These are phyloP conservation scores for Ericerus pela DNA, from an alignment of 1,140 invertebrate species.

Conservation along the genomic window DNA sequence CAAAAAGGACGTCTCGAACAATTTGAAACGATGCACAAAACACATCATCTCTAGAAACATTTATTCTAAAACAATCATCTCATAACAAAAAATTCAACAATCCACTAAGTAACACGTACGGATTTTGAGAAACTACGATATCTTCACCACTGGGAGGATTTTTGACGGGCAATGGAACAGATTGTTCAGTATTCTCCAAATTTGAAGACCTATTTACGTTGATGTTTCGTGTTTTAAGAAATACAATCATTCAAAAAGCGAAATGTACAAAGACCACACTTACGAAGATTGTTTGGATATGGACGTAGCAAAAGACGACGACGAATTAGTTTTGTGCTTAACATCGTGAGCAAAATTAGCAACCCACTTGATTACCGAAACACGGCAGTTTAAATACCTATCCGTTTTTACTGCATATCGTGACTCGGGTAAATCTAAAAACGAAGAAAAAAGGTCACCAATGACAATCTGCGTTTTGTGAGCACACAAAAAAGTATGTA, in stretches of 20 bases:
- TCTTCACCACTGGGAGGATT: not conserved
- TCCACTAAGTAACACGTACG: not conserved
- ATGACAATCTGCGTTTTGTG: no score
- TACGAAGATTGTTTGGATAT: constrained; percentile 14
- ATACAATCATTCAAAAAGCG: no score
- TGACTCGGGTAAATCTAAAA: constrained; percentile 35
- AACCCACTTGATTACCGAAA: constrained; percentile 77
- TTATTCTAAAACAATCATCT: not conserved
- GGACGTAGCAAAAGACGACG: constrained; percentile 28
- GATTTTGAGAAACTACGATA: not conserved
- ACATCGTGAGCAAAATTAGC: constrained; percentile 56
- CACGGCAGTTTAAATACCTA: constrained; percentile 55
- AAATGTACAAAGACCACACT: constrained; percentile 16
- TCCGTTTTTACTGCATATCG: constrained; percentile 38
- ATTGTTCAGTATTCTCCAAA: not conserved
- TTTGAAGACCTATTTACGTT: no score
- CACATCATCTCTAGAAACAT: constrained; percentile 10
- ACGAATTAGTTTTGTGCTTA: constrained; percentile 19
- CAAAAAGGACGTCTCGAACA: constrained; percentile 75
- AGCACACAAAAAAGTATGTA: no score
- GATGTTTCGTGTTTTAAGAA: no score
- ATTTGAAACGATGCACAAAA: constrained; percentile 30
- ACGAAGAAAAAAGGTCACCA: constrained; percentile 16
- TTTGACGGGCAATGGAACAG: not conserved
- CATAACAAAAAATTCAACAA: not conserved